These are phyloP conservation scores for Chloroceryle inda DNA, from an alignment of 2,797 vertebrate species.

Conservation along the genomic window DNA sequence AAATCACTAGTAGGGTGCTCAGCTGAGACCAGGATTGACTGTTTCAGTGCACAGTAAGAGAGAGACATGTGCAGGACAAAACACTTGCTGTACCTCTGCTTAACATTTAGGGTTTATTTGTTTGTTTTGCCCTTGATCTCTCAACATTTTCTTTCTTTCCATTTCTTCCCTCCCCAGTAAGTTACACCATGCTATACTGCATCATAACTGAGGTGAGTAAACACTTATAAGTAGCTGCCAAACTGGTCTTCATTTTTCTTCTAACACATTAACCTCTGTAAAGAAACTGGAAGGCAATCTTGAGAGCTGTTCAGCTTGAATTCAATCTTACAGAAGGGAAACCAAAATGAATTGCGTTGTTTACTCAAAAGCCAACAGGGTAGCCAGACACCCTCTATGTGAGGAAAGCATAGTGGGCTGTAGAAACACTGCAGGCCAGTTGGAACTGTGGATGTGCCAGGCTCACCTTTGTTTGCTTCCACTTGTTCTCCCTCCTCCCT, in stretches of 20 bases:
- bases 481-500: neutral
- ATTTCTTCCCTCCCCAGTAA: neutral
- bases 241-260: neutral
- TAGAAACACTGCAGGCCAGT: neutral
- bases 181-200: neutral
- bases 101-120: neutral
- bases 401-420: neutral
- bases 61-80: neutral
- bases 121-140: accelerated
- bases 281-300: neutral
- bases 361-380: neutral
- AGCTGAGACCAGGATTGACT: neutral
- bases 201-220: neutral
- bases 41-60: neutral
- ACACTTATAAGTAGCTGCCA: neutral
- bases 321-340: neutral
- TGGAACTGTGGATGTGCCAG: neutral
- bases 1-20: neutral
- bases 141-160: neutral
- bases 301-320: neutral
- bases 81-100: neutral
- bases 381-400: neutral
- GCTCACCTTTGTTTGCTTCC: neutral
- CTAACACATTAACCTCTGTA: neutral
- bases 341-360: neutral